Evolutionary conservation across 1,140 invertebrate species (phyloP).

Genomic region (Pentalonia nigronervosa): DNA sequence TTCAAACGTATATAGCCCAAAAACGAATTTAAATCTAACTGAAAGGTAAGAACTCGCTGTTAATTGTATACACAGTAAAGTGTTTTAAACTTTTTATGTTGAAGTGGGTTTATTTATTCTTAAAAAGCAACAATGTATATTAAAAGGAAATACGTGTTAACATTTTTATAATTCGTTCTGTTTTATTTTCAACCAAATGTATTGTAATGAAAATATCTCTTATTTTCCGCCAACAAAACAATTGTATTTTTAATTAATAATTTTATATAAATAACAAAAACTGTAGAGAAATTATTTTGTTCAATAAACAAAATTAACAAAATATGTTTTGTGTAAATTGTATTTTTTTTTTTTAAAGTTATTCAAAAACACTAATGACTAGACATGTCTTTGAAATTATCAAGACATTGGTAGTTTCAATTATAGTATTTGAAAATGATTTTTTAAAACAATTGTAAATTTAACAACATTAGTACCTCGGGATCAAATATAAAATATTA

Average conservation of each 20-base stretch:
- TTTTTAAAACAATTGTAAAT: not conserved
- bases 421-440: not conserved
- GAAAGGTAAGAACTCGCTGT: not conserved
- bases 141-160: not conserved
- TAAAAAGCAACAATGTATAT: slow-evolving; percentile 3
- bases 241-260: not conserved
- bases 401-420: not conserved
- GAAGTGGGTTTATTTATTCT: not conserved
- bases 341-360: not conserved
- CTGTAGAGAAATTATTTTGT: not conserved
- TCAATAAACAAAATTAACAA: not conserved
- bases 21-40: slow-evolving; percentile 14
- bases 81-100: slow-evolving; percentile 10
- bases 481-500: no score
- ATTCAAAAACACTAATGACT: not conserved
- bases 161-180: not conserved
- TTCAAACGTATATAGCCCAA: not conserved
- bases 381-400: not conserved
- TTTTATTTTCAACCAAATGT: not conserved
- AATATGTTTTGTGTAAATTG: not conserved
- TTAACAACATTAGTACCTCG: not conserved
- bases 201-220: not conserved
- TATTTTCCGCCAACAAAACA: not conserved
- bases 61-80: slow-evolving; percentile 16
- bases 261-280: not conserved